A percentile compares a stretch with the other conserved stretches of the same genome.
These are phyloP conservation scores for Pseudorhiza aurosa DNA, from an alignment of 30 jellyfish, hydroid and myxozoan genomes.

Conservation along the genomic window DNA sequence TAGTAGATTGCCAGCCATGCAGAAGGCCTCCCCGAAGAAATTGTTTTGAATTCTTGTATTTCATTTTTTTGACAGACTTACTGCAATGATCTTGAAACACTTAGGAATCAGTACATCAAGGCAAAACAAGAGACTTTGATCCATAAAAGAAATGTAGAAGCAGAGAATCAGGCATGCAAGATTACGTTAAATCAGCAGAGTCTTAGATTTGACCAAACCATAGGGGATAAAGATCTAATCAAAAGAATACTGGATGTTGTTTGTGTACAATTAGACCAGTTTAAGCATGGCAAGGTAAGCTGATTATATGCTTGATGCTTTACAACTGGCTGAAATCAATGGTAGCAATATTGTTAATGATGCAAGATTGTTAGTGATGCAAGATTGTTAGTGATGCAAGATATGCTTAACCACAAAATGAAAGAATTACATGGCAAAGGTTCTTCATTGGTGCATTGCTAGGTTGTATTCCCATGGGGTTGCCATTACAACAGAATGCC, in stretches of 20 bases:
- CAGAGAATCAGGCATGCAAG: slow-evolving; percentile 1
- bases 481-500: too few relatives aligned
- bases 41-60: neutral
- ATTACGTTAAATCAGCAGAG: neutral
- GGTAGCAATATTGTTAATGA: too few relatives aligned
- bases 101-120: neutral
- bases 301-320: neutral
- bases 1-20: too few relatives aligned
- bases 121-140: slow-evolving; percentile 4
- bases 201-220: neutral
- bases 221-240: too few relatives aligned
- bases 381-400: too few relatives aligned
- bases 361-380: too few relatives aligned
- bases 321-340: too few relatives aligned
- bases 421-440: too few relatives aligned
- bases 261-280: neutral
- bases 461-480: too few relatives aligned
- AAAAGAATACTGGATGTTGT: neutral
- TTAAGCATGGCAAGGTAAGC: slow-evolving; percentile 2
- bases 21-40: too few relatives aligned
- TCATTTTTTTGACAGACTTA: slow-evolving; percentile 9
- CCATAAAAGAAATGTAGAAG: neutral
- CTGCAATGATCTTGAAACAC: slow-evolving; percentile 39
- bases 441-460: too few relatives aligned
- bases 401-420: too few relatives aligned